These are phyloP conservation scores for Coregonus ussuriensis DNA, from an alignment of 2,797 vertebrate species.

Conservation along the genomic window DNA sequence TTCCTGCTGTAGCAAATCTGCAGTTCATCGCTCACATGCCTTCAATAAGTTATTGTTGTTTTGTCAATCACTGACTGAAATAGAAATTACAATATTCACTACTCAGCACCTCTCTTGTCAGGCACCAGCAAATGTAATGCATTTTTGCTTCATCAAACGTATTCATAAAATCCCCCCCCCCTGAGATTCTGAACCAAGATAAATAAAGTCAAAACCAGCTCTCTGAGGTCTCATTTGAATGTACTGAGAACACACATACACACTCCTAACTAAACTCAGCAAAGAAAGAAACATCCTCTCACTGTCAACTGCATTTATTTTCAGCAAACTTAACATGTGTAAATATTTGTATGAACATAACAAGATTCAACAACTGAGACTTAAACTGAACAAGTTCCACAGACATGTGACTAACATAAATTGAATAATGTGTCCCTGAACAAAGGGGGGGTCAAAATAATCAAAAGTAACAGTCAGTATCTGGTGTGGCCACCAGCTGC, in stretches of 20 bases:
- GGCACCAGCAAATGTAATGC: not conserved
- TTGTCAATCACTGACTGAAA: not conserved
- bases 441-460: no score
- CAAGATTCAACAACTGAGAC: no score
- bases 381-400: no score
- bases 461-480: no score
- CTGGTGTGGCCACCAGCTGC: no score
- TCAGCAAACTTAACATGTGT: no score
- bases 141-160: not conserved
- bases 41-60: not conserved
- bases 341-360: no score
- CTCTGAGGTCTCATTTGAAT: constrained; percentile 19
- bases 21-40: not conserved
- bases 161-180: not conserved
- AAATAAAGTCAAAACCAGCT: constrained; percentile 35
- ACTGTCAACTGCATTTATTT: no score
- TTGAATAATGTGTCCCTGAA: no score
- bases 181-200: constrained; percentile 27
- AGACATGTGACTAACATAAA: no score
- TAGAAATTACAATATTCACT: not conserved
- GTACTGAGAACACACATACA: constrained; percentile 6
- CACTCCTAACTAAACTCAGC: constrained; percentile 13
- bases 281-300: no score
- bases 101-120: not conserved
- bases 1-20: no score